Percentiles rank a stretch among this genome's conserved stretches.
phyloP scores from a whole-genome alignment of 2,888 invertebrate species.

The Ecdyonurus torrentis region DNA sequence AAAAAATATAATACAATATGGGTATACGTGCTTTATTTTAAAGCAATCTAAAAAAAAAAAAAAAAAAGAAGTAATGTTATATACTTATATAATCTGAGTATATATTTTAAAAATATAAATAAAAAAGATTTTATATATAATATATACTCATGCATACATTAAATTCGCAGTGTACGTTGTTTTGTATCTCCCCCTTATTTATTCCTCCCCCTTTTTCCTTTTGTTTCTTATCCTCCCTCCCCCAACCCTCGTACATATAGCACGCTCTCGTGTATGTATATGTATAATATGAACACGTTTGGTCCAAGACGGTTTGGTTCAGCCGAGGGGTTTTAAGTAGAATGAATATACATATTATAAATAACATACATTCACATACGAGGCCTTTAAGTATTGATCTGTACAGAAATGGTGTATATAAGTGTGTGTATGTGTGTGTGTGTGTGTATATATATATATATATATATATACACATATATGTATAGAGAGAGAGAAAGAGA shows the following conservation, averaged over 20 bases:
- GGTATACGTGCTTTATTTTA: neutral
- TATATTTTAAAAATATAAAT: neutral
- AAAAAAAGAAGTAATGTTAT: neutral
- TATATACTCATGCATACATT: neutral
- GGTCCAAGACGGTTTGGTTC: neutral
- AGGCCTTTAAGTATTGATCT: neutral
- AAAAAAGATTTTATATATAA: neutral
- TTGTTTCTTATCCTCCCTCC: too few relatives aligned
- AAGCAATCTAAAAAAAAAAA: neutral
- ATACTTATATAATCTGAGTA: too few relatives aligned
- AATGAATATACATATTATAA: neutral
- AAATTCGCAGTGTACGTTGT: too few relatives aligned
- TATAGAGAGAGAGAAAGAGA: too few relatives aligned
- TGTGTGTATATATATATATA: too few relatives aligned
- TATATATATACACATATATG: too few relatives aligned
- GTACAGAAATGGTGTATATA: too few relatives aligned
- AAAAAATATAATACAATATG: too few relatives aligned
- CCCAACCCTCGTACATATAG: neutral
- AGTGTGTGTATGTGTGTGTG: neutral
- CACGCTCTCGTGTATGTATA: neutral
- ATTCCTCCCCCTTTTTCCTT: too few relatives aligned
- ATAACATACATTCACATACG: neutral
- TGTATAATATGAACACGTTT: too few relatives aligned
- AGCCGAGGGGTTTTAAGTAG: neutral
- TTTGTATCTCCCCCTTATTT: too few relatives aligned